Conservation (phyloP, 2,797 vertebrate species). For the Muscicapa striata region DNA sequence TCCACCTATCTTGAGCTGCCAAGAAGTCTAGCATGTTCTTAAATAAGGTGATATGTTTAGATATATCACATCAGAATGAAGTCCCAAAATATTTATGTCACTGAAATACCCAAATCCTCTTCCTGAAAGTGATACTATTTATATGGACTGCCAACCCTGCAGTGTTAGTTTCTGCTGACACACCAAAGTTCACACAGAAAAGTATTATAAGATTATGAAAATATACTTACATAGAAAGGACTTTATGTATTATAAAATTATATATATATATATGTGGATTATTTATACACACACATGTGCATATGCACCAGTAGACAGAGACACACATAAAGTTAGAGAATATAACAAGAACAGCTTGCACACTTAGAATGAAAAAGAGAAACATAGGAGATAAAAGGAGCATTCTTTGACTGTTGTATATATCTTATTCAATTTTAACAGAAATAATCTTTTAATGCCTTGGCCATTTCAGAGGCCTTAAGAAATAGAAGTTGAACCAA, state of each 20-base stretch:
- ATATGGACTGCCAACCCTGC: not conserved
- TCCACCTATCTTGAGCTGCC: slow-evolving; percentile 7
- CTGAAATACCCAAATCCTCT: not conserved
- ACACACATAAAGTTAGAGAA: not conserved
- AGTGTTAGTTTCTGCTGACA: not conserved
- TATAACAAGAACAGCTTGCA: not conserved
- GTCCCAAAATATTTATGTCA: slow-evolving; percentile 5
- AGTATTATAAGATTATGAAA: not conserved
- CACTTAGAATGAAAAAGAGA: not conserved
- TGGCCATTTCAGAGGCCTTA: not conserved
- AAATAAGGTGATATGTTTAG: slow-evolving; percentile 28
- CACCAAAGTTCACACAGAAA: not conserved
- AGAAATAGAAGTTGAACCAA: not conserved
- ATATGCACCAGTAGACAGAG: not conserved
- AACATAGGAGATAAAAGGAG: not conserved
- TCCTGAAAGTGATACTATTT: not conserved
- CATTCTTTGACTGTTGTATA: not conserved
- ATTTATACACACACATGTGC: not conserved
- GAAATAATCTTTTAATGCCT: not conserved
- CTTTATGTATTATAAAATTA: not conserved
- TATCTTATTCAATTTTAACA: not conserved
- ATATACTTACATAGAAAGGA: not conserved
- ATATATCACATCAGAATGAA: not conserved
- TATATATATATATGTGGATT: not conserved
- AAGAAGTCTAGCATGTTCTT: slow-evolving; percentile 15